Conservation (phyloP, 2,797 vertebrate genomes). For the Acrossocheilus fasciatus region DNA sequence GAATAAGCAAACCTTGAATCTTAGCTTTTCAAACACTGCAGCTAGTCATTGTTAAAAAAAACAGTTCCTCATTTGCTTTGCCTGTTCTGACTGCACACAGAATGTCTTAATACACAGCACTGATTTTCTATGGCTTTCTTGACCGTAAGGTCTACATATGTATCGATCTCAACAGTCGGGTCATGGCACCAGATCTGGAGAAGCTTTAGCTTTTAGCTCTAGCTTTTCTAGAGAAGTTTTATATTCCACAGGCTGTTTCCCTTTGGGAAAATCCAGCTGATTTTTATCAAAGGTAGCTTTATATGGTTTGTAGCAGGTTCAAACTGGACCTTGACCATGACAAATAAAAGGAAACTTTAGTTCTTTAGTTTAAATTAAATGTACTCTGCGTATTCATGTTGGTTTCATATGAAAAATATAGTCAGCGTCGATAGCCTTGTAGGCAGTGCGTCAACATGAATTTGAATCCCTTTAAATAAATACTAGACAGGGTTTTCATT, state of each 20-base stretch:
- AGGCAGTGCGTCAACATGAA: no score
- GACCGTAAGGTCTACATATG: constrained; percentile 34
- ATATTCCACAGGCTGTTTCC: background rate
- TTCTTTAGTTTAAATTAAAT: background rate
- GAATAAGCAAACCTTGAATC: constrained; percentile 33
- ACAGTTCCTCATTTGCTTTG: constrained; percentile 33
- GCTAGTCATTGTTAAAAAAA: constrained; percentile 19
- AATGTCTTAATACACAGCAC: constrained; percentile 50
- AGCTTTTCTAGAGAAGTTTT: background rate
- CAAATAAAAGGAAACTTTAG: background rate
- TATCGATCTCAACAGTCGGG: constrained; percentile 43
- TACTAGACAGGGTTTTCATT: background rate
- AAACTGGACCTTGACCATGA: background rate
- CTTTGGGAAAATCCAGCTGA: background rate
- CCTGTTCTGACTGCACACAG: constrained; percentile 27
- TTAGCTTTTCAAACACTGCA: constrained; percentile 4
- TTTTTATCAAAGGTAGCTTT: background rate
- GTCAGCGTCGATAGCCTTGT: no score
- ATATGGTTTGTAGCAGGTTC: background rate
- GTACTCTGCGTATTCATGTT: background rate
- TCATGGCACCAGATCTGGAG: constrained; percentile 37
- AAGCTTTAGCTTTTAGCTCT: background rate
- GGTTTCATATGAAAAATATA: no score
- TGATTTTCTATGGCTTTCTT: constrained; percentile 34
- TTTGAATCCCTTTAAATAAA: background rate